Evolutionary conservation across 2,113 vertebrate species (phyloP).

Genomic region (Gobiocypris rarus): DNA sequence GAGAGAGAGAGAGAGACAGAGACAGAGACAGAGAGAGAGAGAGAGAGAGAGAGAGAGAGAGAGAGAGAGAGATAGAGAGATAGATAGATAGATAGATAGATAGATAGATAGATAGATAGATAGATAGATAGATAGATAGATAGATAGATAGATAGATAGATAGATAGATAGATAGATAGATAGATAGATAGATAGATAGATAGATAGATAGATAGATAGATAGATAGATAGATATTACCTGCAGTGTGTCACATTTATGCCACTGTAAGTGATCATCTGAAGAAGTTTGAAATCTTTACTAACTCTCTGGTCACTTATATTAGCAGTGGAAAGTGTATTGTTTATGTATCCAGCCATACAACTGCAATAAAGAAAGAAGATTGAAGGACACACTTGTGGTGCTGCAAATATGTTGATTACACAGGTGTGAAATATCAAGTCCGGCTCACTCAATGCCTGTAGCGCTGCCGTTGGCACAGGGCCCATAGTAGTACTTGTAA

Average conservation of each 20-base stretch:
- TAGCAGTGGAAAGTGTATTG: slow-evolving; percentile 84
- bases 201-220: background rate
- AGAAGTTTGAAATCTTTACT: slow-evolving; percentile 66
- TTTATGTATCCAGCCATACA: slow-evolving; percentile 88
- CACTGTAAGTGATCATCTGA: slow-evolving; percentile 43
- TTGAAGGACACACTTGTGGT: background rate
- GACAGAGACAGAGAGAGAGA: too few species aligned
- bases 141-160: too few species aligned
- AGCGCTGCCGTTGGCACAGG: slow-evolving; percentile 77
- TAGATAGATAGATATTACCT: slow-evolving; percentile 74
- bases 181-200: background rate
- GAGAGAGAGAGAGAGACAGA: too few species aligned
- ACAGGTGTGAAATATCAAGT: background rate
- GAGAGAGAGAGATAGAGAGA: too few species aligned
- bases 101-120: too few species aligned
- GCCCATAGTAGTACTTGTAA: slow-evolving; percentile 94
- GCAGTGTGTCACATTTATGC: slow-evolving; percentile 75
- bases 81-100: too few species aligned
- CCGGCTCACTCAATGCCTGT: slow-evolving; percentile 39
- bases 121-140: too few species aligned
- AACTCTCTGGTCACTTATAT: slow-evolving; percentile 42
- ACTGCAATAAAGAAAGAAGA: slow-evolving; percentile 68
- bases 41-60: too few species aligned
- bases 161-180: too few species aligned
- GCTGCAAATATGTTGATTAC: background rate